These are phyloP conservation scores for Betta splendens DNA, from an alignment of 2,797 vertebrate species.

Conservation along the genomic window DNA sequence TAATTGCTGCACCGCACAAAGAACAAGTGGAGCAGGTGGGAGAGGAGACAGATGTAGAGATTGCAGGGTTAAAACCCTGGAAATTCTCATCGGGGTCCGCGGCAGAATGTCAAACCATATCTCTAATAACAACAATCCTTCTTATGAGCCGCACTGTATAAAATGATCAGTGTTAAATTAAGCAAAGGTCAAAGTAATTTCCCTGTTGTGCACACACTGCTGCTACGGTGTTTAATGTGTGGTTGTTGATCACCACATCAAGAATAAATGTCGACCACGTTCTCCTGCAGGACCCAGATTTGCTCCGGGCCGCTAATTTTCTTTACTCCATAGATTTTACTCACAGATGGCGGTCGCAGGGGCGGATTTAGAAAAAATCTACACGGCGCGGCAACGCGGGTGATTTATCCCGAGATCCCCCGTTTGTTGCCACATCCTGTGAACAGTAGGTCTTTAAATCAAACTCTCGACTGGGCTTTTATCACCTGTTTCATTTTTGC, in stretches of 20 bases:
- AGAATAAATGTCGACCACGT: background rate
- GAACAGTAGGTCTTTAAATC: background rate
- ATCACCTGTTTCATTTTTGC: slow-evolving; percentile 26
- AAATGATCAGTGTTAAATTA: slow-evolving; percentile 5
- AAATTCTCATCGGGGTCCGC: slow-evolving; percentile 1
- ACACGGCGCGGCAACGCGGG: too few relatives aligned
- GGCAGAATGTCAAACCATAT: slow-evolving; percentile 9
- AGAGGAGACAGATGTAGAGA: slow-evolving; percentile 32
- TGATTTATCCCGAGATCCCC: too few relatives aligned
- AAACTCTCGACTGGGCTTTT: background rate
- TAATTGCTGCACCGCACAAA: slow-evolving; percentile 51
- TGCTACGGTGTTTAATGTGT: background rate
- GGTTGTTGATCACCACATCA: slow-evolving; percentile 12
- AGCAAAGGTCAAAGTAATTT: slow-evolving; percentile 16
- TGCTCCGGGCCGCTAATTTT: background rate
- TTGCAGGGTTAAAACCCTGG: slow-evolving; percentile 12
- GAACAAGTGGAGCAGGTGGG: slow-evolving; percentile 30
- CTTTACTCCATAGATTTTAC: background rate
- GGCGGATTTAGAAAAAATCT: too few relatives aligned
- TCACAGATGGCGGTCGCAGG: too few relatives aligned
- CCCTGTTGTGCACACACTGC: background rate
- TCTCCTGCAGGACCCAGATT: background rate
- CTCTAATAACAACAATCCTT: background rate
- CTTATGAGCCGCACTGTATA: background rate
- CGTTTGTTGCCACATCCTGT: too few relatives aligned